Percentiles rank a stretch among this genome's conserved stretches.
Evolutionary conservation across 2,888 invertebrate genomes (phyloP).

Genomic region (Drosophila neutralis): DNA sequence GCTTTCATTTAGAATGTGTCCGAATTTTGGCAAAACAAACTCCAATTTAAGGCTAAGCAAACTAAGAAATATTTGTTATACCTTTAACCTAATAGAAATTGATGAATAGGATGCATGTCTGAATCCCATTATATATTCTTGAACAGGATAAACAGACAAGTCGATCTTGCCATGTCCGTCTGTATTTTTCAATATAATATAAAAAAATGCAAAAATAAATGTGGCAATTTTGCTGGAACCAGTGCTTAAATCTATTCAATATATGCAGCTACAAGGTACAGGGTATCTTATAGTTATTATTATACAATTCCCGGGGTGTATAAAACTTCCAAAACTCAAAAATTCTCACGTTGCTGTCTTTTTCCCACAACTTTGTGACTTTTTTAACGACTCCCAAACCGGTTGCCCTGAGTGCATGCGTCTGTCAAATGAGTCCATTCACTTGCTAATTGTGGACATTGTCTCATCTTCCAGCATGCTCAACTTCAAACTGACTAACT

Average conservation of each 20-base stretch:
- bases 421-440: slow-evolving; percentile 25
- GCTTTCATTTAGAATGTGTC: neutral
- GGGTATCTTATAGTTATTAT: neutral
- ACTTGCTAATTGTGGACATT: slow-evolving; percentile 66
- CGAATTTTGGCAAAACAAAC: neutral
- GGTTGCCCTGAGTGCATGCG: slow-evolving; percentile 40
- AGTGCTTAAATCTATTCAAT: neutral
- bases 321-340: neutral
- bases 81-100: neutral
- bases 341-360: neutral
- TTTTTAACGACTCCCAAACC: slow-evolving; percentile 46
- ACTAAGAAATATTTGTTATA: neutral
- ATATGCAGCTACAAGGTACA: neutral
- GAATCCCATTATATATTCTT: neutral
- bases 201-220: neutral
- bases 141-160: neutral
- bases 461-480: slow-evolving; percentile 56
- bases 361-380: slow-evolving; percentile 1
- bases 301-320: too few relatives aligned
- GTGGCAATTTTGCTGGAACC: neutral
- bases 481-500: slow-evolving; percentile 26
- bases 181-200: neutral
- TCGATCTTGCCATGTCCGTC: neutral
- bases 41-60: neutral
- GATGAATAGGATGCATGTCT: neutral